phyloP scores from a whole-genome alignment of 2,888 invertebrate genomes.

The Nomada lathburiana region DNA sequence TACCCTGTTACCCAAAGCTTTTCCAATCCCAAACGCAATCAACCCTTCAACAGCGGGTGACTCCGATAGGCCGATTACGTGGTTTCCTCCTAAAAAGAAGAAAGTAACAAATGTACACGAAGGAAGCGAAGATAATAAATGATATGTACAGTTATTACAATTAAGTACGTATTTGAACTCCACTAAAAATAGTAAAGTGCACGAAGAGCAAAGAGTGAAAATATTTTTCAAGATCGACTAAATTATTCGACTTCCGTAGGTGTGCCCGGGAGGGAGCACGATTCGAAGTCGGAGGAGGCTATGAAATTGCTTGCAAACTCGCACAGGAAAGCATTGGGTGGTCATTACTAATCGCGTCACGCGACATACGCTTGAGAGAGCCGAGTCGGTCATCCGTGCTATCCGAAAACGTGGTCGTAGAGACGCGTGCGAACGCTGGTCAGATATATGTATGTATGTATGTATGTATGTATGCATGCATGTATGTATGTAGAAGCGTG shows the following conservation, averaged over 20 bases:
- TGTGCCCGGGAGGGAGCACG: slow-evolving; percentile 1
- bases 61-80: background rate
- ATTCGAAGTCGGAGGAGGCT: background rate
- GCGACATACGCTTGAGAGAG: slow-evolving; percentile 33
- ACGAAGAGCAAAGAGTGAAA: background rate
- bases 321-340: slow-evolving; percentile 10
- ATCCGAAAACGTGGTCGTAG: slow-evolving; percentile 41
- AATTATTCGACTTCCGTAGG: background rate
- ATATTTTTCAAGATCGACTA: background rate
- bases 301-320: slow-evolving; percentile 17
- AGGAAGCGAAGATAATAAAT: too few species aligned
- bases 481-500: background rate
- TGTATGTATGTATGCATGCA: background rate
- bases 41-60: slow-evolving; percentile 12
- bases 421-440: background rate
- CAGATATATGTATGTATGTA: background rate
- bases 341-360: slow-evolving; percentile 49
- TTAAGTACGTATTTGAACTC: too few species aligned
- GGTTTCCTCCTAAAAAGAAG: too few species aligned
- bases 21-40: slow-evolving; percentile 4
- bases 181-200: too few species aligned
- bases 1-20: background rate
- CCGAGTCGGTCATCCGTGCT: slow-evolving; percentile 37
- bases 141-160: too few species aligned
- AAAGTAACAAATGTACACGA: background rate